These are phyloP conservation scores for Hyposoter dolosus DNA, from an alignment of 2,888 invertebrate species.

Conservation along the genomic window DNA sequence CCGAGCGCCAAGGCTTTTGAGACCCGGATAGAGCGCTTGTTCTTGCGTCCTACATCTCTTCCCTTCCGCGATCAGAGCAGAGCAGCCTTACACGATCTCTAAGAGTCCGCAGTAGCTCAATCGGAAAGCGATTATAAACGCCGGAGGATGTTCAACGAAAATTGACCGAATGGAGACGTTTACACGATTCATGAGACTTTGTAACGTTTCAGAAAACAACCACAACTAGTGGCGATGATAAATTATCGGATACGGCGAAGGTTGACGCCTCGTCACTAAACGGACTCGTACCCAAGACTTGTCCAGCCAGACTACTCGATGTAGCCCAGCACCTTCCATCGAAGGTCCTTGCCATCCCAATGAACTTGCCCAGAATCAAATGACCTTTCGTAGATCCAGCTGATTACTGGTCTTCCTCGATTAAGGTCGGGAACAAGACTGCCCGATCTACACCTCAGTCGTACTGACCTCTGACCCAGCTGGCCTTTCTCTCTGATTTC, in stretches of 20 bases:
- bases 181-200: not conserved
- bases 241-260: not conserved
- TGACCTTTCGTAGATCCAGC: slow-evolving; percentile 60
- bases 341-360: slow-evolving; percentile 45
- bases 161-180: not conserved
- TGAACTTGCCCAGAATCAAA: slow-evolving; percentile 51
- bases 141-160: not conserved
- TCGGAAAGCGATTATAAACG: not conserved
- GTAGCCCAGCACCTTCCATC: slow-evolving; percentile 33
- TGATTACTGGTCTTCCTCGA: slow-evolving; percentile 56
- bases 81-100: not conserved
- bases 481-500: slow-evolving; percentile 21
- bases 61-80: slow-evolving; percentile 22
- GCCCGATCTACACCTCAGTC: slow-evolving; percentile 64
- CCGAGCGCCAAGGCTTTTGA: slow-evolving; percentile 29
- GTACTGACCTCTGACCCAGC: slow-evolving; percentile 71
- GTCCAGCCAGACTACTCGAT: slow-evolving; percentile 17
- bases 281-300: slow-evolving; percentile 5
- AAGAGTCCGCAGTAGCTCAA: not conserved
- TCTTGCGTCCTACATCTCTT: slow-evolving; percentile 17
- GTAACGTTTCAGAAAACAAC: not conserved
- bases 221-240: too few species aligned
- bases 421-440: slow-evolving; percentile 60
- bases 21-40: slow-evolving; percentile 4
- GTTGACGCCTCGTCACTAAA: slow-evolving; percentile 37